Conservation (phyloP, 1,140 invertebrate genomes). For the Elymnias hypermnestra region DNA sequence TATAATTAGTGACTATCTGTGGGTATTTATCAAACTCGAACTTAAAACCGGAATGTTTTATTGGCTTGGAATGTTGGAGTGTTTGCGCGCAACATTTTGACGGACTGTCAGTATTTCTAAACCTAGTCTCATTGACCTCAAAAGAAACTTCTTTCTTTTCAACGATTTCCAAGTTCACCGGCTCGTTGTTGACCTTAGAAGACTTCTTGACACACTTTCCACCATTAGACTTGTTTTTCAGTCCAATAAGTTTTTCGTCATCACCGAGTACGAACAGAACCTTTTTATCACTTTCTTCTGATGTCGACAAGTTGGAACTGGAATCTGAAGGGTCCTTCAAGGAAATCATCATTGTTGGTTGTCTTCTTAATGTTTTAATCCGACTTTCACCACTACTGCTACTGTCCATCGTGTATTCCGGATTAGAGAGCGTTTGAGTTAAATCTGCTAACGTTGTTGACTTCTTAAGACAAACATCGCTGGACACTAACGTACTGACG, state of each 20-base stretch:
- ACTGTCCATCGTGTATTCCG: slow-evolving; percentile 28
- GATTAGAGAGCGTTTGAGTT: slow-evolving; percentile 55
- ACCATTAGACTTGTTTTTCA: slow-evolving; percentile 72
- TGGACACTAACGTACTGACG: slow-evolving; percentile 44
- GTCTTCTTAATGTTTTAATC: slow-evolving; percentile 30
- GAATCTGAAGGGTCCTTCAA: slow-evolving; percentile 46
- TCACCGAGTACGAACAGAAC: slow-evolving; percentile 88
- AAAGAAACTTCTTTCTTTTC: slow-evolving; percentile 26
- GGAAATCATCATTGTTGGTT: slow-evolving; percentile 44
- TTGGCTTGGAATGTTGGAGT: slow-evolving; percentile 77
- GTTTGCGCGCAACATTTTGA: slow-evolving; percentile 65
- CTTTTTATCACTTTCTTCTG: slow-evolving; percentile 58
- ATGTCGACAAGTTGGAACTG: slow-evolving; percentile 45
- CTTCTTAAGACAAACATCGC: slow-evolving; percentile 43
- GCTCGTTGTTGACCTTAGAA: slow-evolving; percentile 43
- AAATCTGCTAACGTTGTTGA: slow-evolving; percentile 54
- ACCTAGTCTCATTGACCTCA: slow-evolving; percentile 25
- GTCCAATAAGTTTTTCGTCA: slow-evolving; percentile 79
- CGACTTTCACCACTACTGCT: slow-evolving; percentile 13
- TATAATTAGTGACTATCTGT: slow-evolving; percentile 82
- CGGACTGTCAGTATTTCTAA: slow-evolving; percentile 34
- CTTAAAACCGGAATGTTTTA: slow-evolving; percentile 82
- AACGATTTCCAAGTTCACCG: slow-evolving; percentile 21
- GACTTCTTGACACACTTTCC: slow-evolving; percentile 57
- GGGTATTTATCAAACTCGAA: slow-evolving; percentile 83